Percentiles rank a stretch among this genome's conserved stretches.
Conservation (phyloP, 2,113 vertebrate species). For the Fregata magnificens region DNA sequence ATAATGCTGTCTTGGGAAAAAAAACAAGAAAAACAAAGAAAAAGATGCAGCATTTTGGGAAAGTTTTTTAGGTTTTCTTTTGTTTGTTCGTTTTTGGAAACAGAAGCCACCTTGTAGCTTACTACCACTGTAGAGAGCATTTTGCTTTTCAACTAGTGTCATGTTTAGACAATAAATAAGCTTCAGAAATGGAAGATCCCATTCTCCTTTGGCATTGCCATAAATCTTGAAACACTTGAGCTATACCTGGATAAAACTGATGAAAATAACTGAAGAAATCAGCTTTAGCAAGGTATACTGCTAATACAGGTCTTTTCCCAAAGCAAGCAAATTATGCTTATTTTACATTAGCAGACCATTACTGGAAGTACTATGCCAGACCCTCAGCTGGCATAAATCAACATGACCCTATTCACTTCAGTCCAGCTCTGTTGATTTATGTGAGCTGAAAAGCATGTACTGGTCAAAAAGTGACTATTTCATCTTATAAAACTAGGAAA, state of each 20-base stretch:
- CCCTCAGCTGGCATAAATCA: constrained; percentile 32
- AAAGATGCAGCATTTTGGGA: background rate
- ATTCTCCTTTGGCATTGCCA: background rate
- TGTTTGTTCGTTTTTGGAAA: background rate
- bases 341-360: background rate
- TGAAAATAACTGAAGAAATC: background rate
- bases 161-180: background rate
- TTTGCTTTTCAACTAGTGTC: background rate
- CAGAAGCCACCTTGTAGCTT: background rate
- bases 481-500: background rate
- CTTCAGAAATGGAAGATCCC: background rate
- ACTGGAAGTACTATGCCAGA: constrained; percentile 2
- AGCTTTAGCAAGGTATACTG: background rate
- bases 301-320: background rate
- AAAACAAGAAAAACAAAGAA: too few species aligned
- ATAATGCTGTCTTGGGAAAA: background rate
- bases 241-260: background rate
- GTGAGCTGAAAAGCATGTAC: background rate
- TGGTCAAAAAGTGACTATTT: constrained; percentile 4
- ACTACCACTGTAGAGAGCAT: background rate
- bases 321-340: background rate
- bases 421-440: constrained; percentile 22
- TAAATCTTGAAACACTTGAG: background rate
- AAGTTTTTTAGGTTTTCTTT: background rate
- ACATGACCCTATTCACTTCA: background rate